Evolutionary conservation across 2,888 invertebrate genomes (phyloP).

Genomic region (Heliconius ethilla): DNA sequence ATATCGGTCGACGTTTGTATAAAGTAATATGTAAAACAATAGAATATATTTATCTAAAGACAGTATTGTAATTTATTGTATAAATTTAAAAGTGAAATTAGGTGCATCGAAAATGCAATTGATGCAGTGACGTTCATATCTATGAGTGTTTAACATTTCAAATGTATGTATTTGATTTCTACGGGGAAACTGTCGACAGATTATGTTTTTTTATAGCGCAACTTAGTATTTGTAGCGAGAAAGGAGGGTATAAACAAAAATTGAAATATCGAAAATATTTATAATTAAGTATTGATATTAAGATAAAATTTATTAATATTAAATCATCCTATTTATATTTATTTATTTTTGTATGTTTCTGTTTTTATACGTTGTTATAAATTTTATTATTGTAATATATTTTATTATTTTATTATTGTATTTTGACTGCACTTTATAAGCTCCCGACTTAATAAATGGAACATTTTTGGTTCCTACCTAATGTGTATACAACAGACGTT

Average conservation of each 20-base stretch:
- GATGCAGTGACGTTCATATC: constrained; percentile 54
- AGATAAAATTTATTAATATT: background rate
- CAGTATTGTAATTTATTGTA: constrained; percentile 59
- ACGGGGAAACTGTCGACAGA: constrained; percentile 13
- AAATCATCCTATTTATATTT: background rate
- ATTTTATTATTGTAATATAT: background rate
- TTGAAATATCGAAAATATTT: too few species aligned
- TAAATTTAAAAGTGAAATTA: constrained; percentile 61
- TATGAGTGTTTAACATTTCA: constrained; percentile 54
- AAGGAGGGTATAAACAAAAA: too few species aligned
- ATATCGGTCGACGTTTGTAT: constrained; percentile 33
- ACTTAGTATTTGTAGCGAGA: background rate
- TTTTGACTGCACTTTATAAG: background rate
- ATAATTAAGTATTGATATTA: too few species aligned
- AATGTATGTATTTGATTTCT: constrained; percentile 48
- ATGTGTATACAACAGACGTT: constrained; percentile 35
- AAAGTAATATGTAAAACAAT: constrained; percentile 35
- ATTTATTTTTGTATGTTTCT: background rate
- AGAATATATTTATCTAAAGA: constrained; percentile 48
- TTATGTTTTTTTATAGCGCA: background rate
- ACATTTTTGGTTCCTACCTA: constrained; percentile 11
- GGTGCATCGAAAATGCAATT: constrained; percentile 52
- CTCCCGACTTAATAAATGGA: constrained; percentile 11
- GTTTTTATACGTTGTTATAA: background rate
- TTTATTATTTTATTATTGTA: background rate